Conservation (phyloP, 2,113 vertebrate genomes). For the Cervus canadensis region DNA sequence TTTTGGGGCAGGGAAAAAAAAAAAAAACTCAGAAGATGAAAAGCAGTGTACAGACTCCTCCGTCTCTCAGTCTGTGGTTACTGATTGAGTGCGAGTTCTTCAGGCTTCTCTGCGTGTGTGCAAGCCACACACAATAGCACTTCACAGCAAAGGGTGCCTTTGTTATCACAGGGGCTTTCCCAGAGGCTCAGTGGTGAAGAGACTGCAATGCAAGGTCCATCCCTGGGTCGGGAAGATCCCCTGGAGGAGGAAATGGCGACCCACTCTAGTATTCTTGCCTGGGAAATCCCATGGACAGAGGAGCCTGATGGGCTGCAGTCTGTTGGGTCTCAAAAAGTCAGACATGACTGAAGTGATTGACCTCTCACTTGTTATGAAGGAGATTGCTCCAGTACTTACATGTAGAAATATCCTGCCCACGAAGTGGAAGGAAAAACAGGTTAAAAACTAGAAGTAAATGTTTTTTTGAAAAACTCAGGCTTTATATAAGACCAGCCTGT, state of each 20-base stretch:
- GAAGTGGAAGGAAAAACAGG: not conserved
- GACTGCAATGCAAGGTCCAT: rapidly evolving
- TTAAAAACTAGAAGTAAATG: not conserved
- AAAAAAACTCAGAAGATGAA: not conserved
- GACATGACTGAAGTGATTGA: not conserved
- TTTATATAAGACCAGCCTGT: rapidly evolving
- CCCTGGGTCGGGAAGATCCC: not conserved
- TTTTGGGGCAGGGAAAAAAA: not conserved
- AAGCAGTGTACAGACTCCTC: not conserved
- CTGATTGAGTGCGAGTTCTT: not conserved
- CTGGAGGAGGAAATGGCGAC: not conserved
- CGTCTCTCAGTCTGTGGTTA: not conserved
- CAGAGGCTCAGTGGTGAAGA: not conserved
- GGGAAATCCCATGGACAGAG: not conserved
- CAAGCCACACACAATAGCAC: not conserved
- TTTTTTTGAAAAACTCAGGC: not conserved
- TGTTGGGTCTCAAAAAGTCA: not conserved
- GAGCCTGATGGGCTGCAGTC: not conserved
- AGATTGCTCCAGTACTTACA: not conserved
- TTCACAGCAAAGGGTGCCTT: not conserved
- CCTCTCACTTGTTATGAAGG: not conserved
- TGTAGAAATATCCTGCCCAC: not conserved
- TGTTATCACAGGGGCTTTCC: not conserved
- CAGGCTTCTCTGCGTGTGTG: not conserved
- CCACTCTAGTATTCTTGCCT: not conserved